Base-by-base conservation (phyloP, 2,797 vertebrate genomes). In the Cottoperca gobio region DNA sequence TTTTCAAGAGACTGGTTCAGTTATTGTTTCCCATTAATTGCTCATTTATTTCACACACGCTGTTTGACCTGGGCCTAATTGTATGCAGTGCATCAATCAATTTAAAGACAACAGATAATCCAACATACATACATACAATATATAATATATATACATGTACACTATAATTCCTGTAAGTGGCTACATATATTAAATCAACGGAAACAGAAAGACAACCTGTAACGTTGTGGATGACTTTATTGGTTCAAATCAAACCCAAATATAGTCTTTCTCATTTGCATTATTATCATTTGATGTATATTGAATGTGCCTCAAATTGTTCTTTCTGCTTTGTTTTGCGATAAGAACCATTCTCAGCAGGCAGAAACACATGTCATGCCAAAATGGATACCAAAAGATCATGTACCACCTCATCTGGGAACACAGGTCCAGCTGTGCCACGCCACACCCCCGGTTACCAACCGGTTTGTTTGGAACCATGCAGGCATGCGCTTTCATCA, bases 401-500 rank as follows among this genome's bases (percentile, higher is more conserved):
- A 19, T 70, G 40, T 24, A 46, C 12, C 53, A 31, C 45, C 43
- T 59, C 11, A 63, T 55, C 31, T 67, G n/a, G 48, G 60, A 53
- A 54, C 43, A 60, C 26, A 48, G 43, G 57, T 61, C 62, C 50
- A 50, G 55, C 75, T 64, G 53, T 49, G 60, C 26, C 33, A 17
- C 53, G 70, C 33, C 66, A 57, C 49, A 52, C 24, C 50, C 28
- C 2, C 33, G n/a, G 50, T 48, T 53, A 43, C 12, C 57, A 21
- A 28, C 16, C 2, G 57, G 45, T 57, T 61, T 53, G 63, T 67
- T 58, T 55, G 39, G 31, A 62, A 19, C 16, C 50, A 37, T 9
- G 48, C 42, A 53, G 39, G 64, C 40, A 31, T 21, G 76, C 35
- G 45, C 35, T 49, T 57, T 75, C 65, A 76, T 78, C 45, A 54